Base-by-base conservation (phyloP, 2,888 invertebrate species). In the Tethea ocularis region DNA sequence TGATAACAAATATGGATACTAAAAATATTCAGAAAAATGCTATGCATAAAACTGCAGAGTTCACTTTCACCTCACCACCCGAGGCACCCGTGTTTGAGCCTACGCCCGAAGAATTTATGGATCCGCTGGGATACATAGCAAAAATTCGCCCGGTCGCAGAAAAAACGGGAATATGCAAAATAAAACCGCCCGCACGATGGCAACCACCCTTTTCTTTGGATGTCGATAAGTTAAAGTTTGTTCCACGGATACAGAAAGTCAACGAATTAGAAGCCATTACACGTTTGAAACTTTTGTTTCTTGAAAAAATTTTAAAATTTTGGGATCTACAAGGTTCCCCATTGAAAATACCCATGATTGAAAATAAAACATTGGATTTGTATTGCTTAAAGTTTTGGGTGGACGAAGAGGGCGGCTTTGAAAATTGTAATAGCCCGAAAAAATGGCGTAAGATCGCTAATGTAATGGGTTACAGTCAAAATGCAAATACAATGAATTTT, bases 151-250 rank as follows among this genome's bases (percentile, higher is more conserved):
- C 95, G 22, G 93, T 95, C 55, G 96, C 96, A 13, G 95, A 96
- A 83, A 94, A 95, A 84, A 94, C 94, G 63, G 96, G 96, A 63
- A 96, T 97, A 66, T 96, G 96, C 80, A 96, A 96, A 93, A 96
- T 97, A 75, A 95, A 94, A 74, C 96, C 96, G 58, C 96, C 96
- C 58, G 85, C 94, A 79, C 94, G 95, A 68, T 97, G 96, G 96
- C 95, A 96, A 78, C 96, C 96, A 69, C 96, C 96, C 57, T 97
- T 97, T 94, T 96, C 96, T 52, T 94, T 97, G 70, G 95, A 97
- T 88, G 95, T 96, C 59, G 95, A 96, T 77, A 93, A 92, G 86
- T 85, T 93, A 76, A 93, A 91, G 82, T 93, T 93, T 75, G 90
- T 91, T 64, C 93, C 93, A 75, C 88, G 93, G 71, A 93, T 93